Evolutionary conservation across 2,797 vertebrate genomes (phyloP), one percentile per base, ranked within the genome.

Genomic region (Hydrolagus colliei): DNA sequence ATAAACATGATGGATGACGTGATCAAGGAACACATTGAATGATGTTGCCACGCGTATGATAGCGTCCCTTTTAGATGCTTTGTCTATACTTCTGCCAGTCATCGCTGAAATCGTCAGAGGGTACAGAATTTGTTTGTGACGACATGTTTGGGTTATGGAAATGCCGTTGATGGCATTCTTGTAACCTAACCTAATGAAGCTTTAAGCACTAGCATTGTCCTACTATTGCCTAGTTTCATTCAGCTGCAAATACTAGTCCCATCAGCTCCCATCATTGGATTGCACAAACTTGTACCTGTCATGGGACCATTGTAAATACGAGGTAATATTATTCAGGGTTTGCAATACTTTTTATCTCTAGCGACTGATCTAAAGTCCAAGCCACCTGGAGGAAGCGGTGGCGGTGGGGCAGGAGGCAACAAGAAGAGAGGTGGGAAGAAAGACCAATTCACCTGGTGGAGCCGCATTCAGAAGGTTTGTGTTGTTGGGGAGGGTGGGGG

Each of bases 401-500:
- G 65, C 68, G 79, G 79, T 4, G 87, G 20, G 0, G 86, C 89
- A 5, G 59, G 89, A 86, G 76, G 87, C 71, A 86, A 89, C 87
- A 87, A 88, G 20, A 87, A 88, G 86, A 88, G 77, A 86, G 86
- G 91, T 82, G 86, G 91, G 4, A 91, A 91, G 87, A 90, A 89
- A 27, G 88, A 92, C 22, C 89, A 91, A 8, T 89, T 89, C 0
- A 86, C 87, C 4, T 94, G 94, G 93, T 95, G 94, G 95, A 91
- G 88, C 1, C 90, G 89, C n/a, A 89, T 95, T 78, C 92, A 93
- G 91, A 95, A 96, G 94, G 95, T 95, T 35, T 72, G 87, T 89
- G 35, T 2, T 20, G 18, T 52, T 52, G 59, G 59, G 12, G 68
- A 74, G 9, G 11, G 20, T 62, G 18, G 16, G 18, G 14, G 61